Evolutionary conservation across 2,888 invertebrate genomes (phyloP).

Genomic region (Pollenia angustigena): DNA sequence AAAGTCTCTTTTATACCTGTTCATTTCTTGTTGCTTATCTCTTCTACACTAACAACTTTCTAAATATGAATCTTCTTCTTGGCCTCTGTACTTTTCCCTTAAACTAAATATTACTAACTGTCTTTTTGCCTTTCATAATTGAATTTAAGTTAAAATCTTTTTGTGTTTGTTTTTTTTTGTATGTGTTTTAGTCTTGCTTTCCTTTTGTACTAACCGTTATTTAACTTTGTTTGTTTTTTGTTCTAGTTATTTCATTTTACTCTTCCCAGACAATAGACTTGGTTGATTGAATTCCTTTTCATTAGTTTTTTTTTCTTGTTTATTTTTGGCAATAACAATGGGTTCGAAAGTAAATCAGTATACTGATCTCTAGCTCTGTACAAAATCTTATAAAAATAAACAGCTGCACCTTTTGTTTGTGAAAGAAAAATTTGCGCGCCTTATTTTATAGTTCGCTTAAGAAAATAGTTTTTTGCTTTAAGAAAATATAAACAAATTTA

Average conservation of each 20-base stretch:
- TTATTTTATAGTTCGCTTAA: constrained; percentile 20
- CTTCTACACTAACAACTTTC: background rate
- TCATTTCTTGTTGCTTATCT: background rate
- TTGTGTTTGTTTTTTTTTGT: constrained; percentile 1
- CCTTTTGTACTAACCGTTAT: constrained; percentile 39
- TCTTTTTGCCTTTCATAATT: constrained; percentile 46
- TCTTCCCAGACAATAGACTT: constrained; percentile 36
- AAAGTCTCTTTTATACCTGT: background rate
- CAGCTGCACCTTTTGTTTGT: constrained; percentile 56
- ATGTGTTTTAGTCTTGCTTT: background rate
- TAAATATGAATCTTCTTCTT: background rate
- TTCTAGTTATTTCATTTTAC: constrained; percentile 2
- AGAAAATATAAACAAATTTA: background rate
- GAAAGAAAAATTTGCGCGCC: constrained; percentile 45
- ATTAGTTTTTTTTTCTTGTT: constrained; percentile 10
- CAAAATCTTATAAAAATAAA: constrained; percentile 43
- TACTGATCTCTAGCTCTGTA: constrained; percentile 23
- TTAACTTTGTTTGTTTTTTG: constrained; percentile 30
- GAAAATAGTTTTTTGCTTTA: constrained; percentile 1
- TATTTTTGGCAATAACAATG: constrained; percentile 62
- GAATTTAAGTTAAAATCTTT: constrained; percentile 42
- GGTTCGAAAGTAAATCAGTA: constrained; percentile 63
- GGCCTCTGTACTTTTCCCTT: background rate
- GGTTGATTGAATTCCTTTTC: constrained; percentile 23
- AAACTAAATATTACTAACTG: background rate